Evolutionary conservation across 2,113 vertebrate genomes (phyloP), one percentile per base, ranked within the genome.

Genomic region (Canis aureus): DNA sequence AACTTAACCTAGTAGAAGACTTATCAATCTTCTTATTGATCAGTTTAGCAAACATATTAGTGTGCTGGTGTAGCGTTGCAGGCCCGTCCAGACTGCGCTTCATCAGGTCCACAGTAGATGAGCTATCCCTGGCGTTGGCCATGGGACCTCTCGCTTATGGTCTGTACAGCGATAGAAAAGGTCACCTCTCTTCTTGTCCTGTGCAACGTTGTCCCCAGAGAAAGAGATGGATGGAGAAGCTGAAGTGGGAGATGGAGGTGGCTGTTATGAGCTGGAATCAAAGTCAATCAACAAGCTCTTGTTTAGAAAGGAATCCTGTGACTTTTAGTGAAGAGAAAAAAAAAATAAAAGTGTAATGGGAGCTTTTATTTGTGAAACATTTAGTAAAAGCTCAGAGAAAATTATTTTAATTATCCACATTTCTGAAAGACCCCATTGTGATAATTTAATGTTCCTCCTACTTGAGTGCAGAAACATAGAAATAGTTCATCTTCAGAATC

Each of bases 11-110:
- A 97, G 98, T 97, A 38, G 95, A 91, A 95, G 96, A 69, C 92
- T 55, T 93, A 97, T 98, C 99, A 98, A 98, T 99, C 98, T 98
- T 92, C 80, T 23, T 99, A 99, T 99, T 97, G 98, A 99, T 98
- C 98, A 98, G 97, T 74, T 98, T 84, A 95, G 97, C 80, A 98
- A 98, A 97, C 93, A 73, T 97, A 98, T 98, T 0, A 0, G 91
- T 98, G 97, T 96, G 89, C 83, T 83, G 67, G 49, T 71, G 38
- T 59, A 0, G 78, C 35, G 1, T 67, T 83, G 22, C 93, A 10
- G 53, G 67, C 20, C 74, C 59, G 1, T 35, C 55, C 0, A 0
- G 57, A 15, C 1, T 5, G 5, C 13, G 4, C 5, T 94, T 57
- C 71, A 35, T 97, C 93, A 57, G 67, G 64, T 13, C 85, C 11